Evolutionary conservation across 2,113 vertebrate species (phyloP).

Genomic region (Saguinus midas): DNA sequence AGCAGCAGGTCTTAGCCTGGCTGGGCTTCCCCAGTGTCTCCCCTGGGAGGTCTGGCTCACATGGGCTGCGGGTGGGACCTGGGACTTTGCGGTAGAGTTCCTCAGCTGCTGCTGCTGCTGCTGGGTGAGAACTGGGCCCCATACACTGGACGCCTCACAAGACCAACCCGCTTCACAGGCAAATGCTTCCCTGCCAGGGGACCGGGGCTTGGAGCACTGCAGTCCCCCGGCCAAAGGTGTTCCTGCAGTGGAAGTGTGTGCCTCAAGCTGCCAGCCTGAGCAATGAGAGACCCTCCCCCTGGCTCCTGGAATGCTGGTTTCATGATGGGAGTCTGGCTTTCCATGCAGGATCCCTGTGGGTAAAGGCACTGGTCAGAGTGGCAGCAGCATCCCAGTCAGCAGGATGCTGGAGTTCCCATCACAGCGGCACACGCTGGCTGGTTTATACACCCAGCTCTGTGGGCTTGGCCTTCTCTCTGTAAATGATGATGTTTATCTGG

Average conservation of each 20-base stretch:
- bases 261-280: background rate
- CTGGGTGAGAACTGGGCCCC: background rate
- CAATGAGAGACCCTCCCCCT: rapidly evolving
- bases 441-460: rapidly evolving
- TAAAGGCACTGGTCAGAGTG: background rate
- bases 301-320: background rate
- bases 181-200: no score
- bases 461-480: background rate
- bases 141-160: background rate
- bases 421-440: rapidly evolving
- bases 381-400: background rate
- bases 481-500: background rate
- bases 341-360: rapidly evolving
- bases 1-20: background rate
- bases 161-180: background rate
- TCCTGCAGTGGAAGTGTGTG: background rate
- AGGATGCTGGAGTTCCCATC: no score
- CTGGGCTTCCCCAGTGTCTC: background rate
- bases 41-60: background rate
- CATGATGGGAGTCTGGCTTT: background rate
- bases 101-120: background rate
- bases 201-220: background rate
- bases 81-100: no score
- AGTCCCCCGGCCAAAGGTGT: no score
- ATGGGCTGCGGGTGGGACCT: no score